Percentiles rank a stretch among this genome's conserved stretches.
These are phyloP conservation scores for Drosophila sulfurigaster DNA, from an alignment of 1,140 invertebrate genomes.

Conservation along the genomic window DNA sequence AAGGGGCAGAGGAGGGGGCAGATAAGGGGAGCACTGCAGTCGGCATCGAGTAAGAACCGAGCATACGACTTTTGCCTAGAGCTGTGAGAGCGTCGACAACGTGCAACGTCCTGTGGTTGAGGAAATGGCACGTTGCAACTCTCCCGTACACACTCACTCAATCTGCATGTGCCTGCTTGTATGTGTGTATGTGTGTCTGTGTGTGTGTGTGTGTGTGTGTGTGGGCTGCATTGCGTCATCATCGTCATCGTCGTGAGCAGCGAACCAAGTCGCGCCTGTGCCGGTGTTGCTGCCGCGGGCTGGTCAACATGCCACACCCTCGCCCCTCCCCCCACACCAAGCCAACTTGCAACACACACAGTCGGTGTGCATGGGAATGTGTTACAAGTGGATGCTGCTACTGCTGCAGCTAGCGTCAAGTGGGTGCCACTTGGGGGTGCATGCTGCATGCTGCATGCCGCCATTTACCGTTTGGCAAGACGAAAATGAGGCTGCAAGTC, in stretches of 20 bases:
- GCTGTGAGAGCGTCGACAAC: constrained; percentile 34
- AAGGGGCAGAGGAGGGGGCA: not conserved
- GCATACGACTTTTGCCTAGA: constrained; percentile 42
- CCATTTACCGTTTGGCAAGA: constrained; percentile 47
- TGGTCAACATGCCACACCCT: constrained; percentile 52
- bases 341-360: constrained; percentile 3
- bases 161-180: constrained; percentile 12
- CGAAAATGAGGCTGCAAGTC: constrained; percentile 72
- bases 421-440: constrained; percentile 36
- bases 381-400: constrained; percentile 72
- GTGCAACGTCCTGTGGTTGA: constrained; percentile 9
- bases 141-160: constrained; percentile 21
- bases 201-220: constrained; percentile 18
- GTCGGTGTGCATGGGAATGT: constrained; percentile 55
- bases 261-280: constrained; percentile 55
- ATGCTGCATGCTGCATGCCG: not conserved
- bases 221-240: constrained; percentile 57
- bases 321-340: not conserved
- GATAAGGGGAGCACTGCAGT: constrained; percentile 36
- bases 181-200: constrained; percentile 30
- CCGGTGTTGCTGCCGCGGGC: constrained; percentile 39
- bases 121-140: constrained; percentile 54
- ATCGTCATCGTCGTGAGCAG: constrained; percentile 48
- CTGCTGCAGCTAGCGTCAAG: constrained; percentile 37
- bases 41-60: constrained; percentile 65